Percentiles rank a stretch among this genome's conserved stretches.
Evolutionary conservation across 2,113 vertebrate genomes (phyloP).

Genomic region (Electrona antarctica): DNA sequence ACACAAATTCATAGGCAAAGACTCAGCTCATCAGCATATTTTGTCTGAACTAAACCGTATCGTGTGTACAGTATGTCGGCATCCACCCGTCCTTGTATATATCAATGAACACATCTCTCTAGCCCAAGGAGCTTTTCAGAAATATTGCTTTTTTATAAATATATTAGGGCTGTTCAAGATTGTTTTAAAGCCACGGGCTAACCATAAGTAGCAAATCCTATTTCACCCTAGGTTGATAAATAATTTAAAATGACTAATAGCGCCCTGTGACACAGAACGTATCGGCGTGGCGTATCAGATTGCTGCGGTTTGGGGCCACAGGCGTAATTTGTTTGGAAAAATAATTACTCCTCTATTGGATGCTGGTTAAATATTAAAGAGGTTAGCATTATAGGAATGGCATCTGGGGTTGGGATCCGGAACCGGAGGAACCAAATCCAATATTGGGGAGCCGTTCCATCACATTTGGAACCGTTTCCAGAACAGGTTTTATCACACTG

Average conservation of each 20-base stretch:
- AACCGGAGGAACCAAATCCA: no score
- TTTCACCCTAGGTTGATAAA: conserved; percentile 74
- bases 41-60: no score
- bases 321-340: conserved; percentile 82
- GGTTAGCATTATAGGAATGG: conserved; percentile 66
- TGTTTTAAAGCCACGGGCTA: conserved; percentile 31
- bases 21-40: no score
- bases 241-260: conserved; percentile 82
- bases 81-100: conserved; percentile 27
- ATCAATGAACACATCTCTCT: conserved; percentile 11
- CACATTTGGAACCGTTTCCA: no score
- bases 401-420: neutral
- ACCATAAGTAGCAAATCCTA: conserved; percentile 67
- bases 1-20: no score
- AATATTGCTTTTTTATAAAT: conserved; percentile 23
- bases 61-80: neutral
- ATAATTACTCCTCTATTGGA: conserved; percentile 79
- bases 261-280: conserved; percentile 67
- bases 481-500: no score
- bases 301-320: conserved; percentile 65
- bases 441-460: no score
- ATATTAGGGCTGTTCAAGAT: conserved; percentile 40
- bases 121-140: conserved; percentile 34
- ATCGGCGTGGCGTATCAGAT: conserved; percentile 72
- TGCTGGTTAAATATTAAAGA: conserved; percentile 80